These are phyloP conservation scores for Sycon ciliatum DNA, from an alignment of 37 sponge, comb jelly and placozoan species.

Conservation along the genomic window DNA sequence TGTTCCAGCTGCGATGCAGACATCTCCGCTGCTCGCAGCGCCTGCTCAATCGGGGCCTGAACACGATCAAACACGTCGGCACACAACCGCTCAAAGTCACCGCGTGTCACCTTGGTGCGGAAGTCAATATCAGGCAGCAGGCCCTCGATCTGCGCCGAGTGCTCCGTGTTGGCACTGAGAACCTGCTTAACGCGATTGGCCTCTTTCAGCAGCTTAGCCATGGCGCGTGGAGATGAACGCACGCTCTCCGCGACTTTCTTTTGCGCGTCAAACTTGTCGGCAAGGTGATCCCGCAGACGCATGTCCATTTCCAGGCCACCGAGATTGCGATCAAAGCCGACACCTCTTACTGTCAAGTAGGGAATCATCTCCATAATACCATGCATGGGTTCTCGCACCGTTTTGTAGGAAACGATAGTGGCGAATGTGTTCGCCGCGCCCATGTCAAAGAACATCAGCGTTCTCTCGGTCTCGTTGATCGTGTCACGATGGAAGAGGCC, in stretches of 20 bases:
- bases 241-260: too few relatives aligned
- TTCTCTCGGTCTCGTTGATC: conserved; percentile 50
- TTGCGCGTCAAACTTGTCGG: conserved; percentile 54
- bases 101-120: conserved; percentile 57
- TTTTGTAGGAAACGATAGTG: conserved; percentile 59
- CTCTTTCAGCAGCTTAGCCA: conserved; percentile 95
- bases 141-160: conserved; percentile 67
- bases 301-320: conserved; percentile 85
- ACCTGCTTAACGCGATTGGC: conserved; percentile 81
- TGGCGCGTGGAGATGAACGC: conserved; percentile 86
- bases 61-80: conserved; percentile 68
- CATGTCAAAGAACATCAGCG: conserved; percentile 80
- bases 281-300: conserved; percentile 63
- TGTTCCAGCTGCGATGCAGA: conserved; percentile 60
- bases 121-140: conserved; percentile 81
- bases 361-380: conserved; percentile 44
- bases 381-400: conserved; percentile 46
- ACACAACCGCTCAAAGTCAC: conserved; percentile 72
- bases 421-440: conserved; percentile 66
- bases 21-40: conserved; percentile 68
- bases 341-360: conserved; percentile 61
- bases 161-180: conserved; percentile 87
- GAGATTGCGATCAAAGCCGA: conserved; percentile 55
- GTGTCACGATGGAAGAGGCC: conserved; percentile 52
- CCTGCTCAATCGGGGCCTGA: conserved; percentile 48